Conservation (phyloP, 2,888 invertebrate genomes). For the Crepidodera aurea region DNA sequence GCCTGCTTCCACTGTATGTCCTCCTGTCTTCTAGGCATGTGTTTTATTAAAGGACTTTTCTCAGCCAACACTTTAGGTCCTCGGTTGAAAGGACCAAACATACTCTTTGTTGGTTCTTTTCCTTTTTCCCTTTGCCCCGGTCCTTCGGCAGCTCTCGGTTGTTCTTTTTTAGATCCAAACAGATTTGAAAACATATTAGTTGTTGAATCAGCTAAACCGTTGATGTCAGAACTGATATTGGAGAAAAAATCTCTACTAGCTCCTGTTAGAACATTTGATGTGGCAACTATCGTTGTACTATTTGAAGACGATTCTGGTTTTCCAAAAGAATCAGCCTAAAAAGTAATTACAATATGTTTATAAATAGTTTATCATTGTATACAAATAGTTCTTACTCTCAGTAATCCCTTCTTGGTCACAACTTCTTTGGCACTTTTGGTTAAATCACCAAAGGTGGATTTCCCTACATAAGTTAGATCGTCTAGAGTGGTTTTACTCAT, state of each 20-base stretch:
- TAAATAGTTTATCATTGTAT: no score
- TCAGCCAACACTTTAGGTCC: conserved; percentile 87
- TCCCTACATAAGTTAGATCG: conserved; percentile 89
- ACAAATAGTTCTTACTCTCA: conserved; percentile 69
- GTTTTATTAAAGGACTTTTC: conserved; percentile 87
- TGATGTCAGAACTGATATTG: conserved; percentile 90
- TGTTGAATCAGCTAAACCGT: conserved; percentile 91
- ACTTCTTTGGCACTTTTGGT: conserved; percentile 92
- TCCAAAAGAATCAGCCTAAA: conserved; percentile 56
- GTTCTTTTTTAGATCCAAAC: conserved; percentile 76
- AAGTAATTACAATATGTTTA: conserved; percentile 21
- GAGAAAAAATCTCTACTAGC: conserved; percentile 86
- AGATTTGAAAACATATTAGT: conserved; percentile 94
- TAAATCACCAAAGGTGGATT: conserved; percentile 86
- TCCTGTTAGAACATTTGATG: conserved; percentile 68
- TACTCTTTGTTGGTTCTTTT: conserved; percentile 61
- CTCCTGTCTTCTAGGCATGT: conserved; percentile 74
- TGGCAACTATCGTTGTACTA: conserved; percentile 71
- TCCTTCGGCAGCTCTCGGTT: conserved; percentile 47
- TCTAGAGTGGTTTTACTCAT: conserved; percentile 89
- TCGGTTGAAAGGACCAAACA: conserved; percentile 79
- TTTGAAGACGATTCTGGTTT: conserved; percentile 63
- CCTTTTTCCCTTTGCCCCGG: conserved; percentile 56
- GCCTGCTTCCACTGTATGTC: conserved; percentile 74
- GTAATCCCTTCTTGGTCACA: conserved; percentile 83